Conservation (phyloP, 2,888 invertebrate genomes). For the Coronaproctus castanopsis region DNA sequence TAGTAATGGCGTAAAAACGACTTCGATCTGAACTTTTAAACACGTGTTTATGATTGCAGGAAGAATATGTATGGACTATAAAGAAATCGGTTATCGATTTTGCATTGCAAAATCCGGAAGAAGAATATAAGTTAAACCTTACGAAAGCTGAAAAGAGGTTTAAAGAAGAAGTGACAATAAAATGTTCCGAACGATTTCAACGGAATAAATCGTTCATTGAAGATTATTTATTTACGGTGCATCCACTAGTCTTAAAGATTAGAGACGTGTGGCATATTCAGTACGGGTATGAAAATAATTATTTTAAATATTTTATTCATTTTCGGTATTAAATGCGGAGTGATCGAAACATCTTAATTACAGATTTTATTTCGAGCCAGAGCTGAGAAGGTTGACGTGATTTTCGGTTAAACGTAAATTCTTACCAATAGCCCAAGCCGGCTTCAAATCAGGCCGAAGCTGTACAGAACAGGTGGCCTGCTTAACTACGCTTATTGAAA, state of each 20-base stretch:
- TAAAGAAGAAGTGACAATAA: background rate
- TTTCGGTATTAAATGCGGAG: too few relatives aligned
- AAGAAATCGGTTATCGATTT: constrained; percentile 86
- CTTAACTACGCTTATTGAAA: too few relatives aligned
- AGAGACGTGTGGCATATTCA: constrained; percentile 7
- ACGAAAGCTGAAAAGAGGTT: background rate
- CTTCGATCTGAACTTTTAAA: too few relatives aligned
- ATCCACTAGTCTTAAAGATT: constrained; percentile 4
- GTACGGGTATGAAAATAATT: constrained; percentile 3
- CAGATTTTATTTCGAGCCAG: too few relatives aligned
- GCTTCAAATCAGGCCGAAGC: too few relatives aligned
- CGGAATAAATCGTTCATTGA: background rate
- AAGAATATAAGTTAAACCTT: background rate
- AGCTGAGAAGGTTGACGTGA: too few relatives aligned
- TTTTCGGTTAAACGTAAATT: too few relatives aligned
- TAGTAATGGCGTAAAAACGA: too few relatives aligned
- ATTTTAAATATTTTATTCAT: background rate
- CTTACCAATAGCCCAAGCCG: too few relatives aligned
- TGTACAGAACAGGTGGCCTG: too few relatives aligned
- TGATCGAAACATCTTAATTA: too few relatives aligned
- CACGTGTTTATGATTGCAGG: constrained; percentile 38
- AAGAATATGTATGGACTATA: constrained; percentile 68
- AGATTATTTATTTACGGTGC: constrained; percentile 4
- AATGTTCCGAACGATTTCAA: background rate
- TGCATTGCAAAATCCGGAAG: constrained; percentile 48